Evolutionary conservation across 2,888 invertebrate genomes (phyloP).

Genomic region (Abrostola triplasia): DNA sequence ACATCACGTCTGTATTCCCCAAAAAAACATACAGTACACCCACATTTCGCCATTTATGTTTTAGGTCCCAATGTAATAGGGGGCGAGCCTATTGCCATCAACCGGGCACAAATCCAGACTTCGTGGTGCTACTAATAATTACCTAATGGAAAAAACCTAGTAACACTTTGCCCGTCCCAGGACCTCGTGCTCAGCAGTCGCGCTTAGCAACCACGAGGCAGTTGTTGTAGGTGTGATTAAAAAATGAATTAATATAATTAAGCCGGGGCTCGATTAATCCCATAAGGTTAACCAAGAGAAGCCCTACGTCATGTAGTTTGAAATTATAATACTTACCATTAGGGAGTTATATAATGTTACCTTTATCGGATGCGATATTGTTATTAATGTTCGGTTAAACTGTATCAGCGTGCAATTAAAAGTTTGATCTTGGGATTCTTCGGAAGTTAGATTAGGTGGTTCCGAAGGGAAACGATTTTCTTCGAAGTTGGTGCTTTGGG

Average conservation of each 20-base stretch:
- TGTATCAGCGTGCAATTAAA: constrained; percentile 44
- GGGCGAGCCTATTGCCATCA: no score
- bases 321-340: constrained; percentile 3
- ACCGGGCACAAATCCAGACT: no score
- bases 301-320: constrained; percentile 12
- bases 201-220: no score
- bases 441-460: constrained; percentile 25
- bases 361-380: constrained; percentile 36
- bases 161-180: no score
- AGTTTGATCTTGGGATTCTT: constrained; percentile 35
- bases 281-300: constrained; percentile 39
- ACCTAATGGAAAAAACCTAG: no score
- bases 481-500: background rate
- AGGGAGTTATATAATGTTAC: constrained; percentile 22
- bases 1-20: no score
- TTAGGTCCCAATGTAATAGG: no score
- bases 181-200: no score
- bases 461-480: constrained; percentile 7
- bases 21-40: no score
- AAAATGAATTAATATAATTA: constrained; percentile 34
- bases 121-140: no score
- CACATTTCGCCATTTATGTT: no score
- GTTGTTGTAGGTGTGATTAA: no score
- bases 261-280: constrained; percentile 48
- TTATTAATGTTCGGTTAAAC: constrained; percentile 35